Base-by-base conservation (phyloP, 2,888 invertebrate species). In the Thera britannica region DNA sequence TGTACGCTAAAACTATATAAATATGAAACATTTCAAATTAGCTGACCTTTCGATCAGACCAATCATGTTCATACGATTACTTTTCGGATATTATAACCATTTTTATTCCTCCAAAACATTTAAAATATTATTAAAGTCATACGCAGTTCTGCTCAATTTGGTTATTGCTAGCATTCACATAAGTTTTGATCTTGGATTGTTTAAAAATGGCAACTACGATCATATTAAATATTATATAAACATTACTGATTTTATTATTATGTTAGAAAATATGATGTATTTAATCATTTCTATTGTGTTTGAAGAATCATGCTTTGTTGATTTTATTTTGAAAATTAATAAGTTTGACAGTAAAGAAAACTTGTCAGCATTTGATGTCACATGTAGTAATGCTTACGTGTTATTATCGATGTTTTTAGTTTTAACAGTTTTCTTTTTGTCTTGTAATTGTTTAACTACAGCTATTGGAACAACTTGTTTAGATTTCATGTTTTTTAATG, bases 361-460 rank as follows among this genome's bases (percentile, higher is more conserved):
- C 12, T 36, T 49, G 23, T 49, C 36, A 49, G 59, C 38, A 12
- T n/a, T 36, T 7, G 59, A 59, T 36, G 12, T 59, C 36, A n/a
- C 49, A 1, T 46, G 49, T 49, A 7, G 12, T n/a, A 59, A 12
- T 36, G 35, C 12, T 4, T 51, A 51, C 23, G 36, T 49, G 36
- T 8, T 59, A 49, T 12, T 59, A 12, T 59, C 49, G 23, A 8
- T 12, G 38, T 49, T 59, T n/a, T 12, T 59, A 59, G 38, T 59
- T 38, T 11, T 9, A 6, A 7, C n/a, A 2, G 23, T 9, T 54
- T 34, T 48, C 11, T n/a, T 34, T 34, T 35, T 46, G 6, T 48
- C 9, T 44, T 8, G 6, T 58, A 11, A 3, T 9, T 58, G 34
- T 46, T 2, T 12, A 23, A 44, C 23, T 0, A 58, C 34, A 58